These are phyloP conservation scores for Carcinoscorpius rotundicauda DNA, from an alignment of 1,140 invertebrate genomes.

Conservation along the genomic window DNA sequence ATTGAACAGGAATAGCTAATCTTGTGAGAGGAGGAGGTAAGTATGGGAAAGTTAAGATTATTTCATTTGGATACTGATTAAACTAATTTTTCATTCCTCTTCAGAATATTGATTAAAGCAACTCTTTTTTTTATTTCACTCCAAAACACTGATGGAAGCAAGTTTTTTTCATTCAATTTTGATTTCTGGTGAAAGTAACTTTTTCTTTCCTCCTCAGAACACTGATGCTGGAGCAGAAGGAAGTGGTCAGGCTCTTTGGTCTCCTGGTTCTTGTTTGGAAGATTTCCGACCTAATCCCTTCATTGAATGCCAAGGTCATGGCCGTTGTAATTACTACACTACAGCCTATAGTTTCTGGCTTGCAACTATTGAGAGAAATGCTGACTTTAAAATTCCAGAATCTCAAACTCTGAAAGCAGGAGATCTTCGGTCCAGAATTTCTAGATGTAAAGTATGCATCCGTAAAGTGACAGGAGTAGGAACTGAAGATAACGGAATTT, in stretches of 20 bases:
- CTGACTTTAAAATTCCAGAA: conserved; percentile 65
- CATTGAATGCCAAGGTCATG: conserved; percentile 46
- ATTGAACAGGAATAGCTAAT: no score
- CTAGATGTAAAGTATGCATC: conserved; percentile 91
- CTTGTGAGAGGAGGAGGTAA: no score
- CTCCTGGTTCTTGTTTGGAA: conserved; percentile 89
- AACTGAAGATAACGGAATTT: no score
- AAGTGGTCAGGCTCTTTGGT: conserved; percentile 83
- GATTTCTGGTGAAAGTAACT: neutral
- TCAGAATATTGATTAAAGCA: no score
- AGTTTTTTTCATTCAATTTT: no score
- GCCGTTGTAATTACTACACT: conserved; percentile 78
- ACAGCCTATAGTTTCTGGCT: conserved; percentile 81
- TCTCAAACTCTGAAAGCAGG: conserved; percentile 90
- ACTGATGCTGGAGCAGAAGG: conserved; percentile 90
- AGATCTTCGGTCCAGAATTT: conserved; percentile 63
- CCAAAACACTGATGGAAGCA: no score
- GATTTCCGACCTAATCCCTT: conserved; percentile 61
- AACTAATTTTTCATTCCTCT: no score
- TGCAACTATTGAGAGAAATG: conserved; percentile 52
- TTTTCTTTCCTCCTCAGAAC: conserved; percentile 51
- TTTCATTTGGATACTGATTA: no score
- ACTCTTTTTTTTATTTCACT: no score
- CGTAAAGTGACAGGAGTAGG: conserved; percentile 14
- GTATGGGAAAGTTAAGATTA: no score